Evolutionary conservation across 2,113 vertebrate genomes (phyloP).

Genomic region (Eubucco bourcierii): DNA sequence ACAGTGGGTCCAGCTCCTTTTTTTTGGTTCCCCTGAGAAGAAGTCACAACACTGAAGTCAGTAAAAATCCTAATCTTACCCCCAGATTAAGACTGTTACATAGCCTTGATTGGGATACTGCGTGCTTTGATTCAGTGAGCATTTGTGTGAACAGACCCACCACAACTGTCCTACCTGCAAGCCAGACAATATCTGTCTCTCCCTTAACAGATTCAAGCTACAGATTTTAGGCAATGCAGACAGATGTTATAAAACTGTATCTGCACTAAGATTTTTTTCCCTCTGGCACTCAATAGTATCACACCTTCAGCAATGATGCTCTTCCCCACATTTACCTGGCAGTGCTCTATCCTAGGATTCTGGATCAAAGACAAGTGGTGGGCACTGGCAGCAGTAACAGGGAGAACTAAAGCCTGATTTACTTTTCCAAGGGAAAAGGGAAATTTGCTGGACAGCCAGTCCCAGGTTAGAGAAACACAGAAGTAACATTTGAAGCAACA

Average conservation of each 20-base stretch:
- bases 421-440: background rate
- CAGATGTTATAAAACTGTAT: background rate
- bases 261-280: background rate
- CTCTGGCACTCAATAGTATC: background rate
- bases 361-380: background rate
- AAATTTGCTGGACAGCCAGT: background rate
- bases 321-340: background rate
- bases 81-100: background rate
- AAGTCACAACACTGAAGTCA: background rate
- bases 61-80: background rate
- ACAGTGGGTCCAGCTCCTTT: background rate
- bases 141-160: background rate
- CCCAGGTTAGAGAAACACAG: background rate
- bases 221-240: background rate
- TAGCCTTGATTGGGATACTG: fast-evolving
- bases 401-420: background rate
- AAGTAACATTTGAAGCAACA: background rate
- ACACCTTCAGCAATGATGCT: fast-evolving
- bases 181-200: background rate
- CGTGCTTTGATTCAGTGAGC: background rate
- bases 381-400: background rate
- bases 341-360: background rate
- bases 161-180: background rate
- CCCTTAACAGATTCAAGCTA: background rate
- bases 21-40: background rate